Percentiles rank a stretch among this genome's conserved stretches.
Conservation (phyloP, 2,888 invertebrate species). For the Volucella inflata region DNA sequence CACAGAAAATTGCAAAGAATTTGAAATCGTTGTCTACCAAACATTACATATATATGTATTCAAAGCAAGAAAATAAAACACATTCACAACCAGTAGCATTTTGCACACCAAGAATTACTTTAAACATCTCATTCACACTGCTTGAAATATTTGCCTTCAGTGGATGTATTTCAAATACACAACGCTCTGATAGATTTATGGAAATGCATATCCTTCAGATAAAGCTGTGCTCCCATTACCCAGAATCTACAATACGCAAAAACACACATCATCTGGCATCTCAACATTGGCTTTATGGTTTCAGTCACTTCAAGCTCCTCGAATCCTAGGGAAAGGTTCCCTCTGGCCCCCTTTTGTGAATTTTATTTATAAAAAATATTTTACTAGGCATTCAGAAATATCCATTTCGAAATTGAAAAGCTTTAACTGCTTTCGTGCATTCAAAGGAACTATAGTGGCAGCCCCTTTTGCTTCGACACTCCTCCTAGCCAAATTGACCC, state of each 20-base stretch:
- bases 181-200: neutral
- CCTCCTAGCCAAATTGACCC: neutral
- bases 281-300: neutral
- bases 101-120: no score
- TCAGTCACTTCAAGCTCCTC: neutral
- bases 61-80: no score
- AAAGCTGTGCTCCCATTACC: constrained; percentile 50
- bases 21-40: no score
- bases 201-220: constrained; percentile 18
- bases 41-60: no score
- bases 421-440: constrained; percentile 1
- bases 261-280: constrained; percentile 10
- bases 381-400: constrained; percentile 56
- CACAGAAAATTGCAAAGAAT: no score
- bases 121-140: no score
- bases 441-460: neutral
- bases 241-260: constrained; percentile 33
- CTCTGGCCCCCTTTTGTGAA: constrained; percentile 6
- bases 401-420: constrained; percentile 2
- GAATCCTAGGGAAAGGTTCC: constrained; percentile 4
- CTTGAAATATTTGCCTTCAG: constrained; percentile 1
- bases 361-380: constrained; percentile 25
- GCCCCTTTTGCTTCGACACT: neutral
- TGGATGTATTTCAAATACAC: neutral
- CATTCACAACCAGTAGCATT: no score